Percentiles rank a stretch among this genome's conserved stretches.
These are phyloP conservation scores for Oscheius myriophilus DNA, from an alignment of 2,888 invertebrate genomes.

Conservation along the genomic window DNA sequence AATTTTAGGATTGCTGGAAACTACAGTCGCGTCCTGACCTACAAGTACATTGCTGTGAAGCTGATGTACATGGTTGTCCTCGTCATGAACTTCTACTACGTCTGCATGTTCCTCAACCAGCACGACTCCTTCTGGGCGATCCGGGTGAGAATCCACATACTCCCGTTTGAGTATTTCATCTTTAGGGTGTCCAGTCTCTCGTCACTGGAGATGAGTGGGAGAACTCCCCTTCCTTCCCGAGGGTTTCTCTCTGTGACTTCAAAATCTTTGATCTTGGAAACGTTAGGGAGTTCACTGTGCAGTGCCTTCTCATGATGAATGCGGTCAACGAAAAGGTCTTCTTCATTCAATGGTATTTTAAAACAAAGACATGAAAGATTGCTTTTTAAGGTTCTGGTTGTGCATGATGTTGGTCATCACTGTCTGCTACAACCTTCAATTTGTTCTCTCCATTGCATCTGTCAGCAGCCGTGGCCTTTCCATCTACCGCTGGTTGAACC, in stretches of 20 bases:
- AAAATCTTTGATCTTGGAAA: constrained; percentile 12
- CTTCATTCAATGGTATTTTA: constrained; percentile 21
- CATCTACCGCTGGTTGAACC: neutral
- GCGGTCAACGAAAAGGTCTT: constrained; percentile 26
- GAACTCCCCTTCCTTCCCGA: constrained; percentile 12
- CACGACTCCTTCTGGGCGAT: constrained; percentile 5
- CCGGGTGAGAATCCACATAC: constrained; percentile 1
- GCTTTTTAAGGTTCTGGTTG: constrained; percentile 10
- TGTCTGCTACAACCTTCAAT: neutral
- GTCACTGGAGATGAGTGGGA: constrained; percentile 7
- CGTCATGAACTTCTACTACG: neutral
- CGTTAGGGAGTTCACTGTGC: constrained; percentile 1
- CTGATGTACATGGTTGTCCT: neutral
- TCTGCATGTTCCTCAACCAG: constrained; percentile 11
- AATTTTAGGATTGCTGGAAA: neutral
- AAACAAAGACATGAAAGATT: neutral
- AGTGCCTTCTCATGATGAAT: constrained; percentile 25
- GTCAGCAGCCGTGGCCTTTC: no score
- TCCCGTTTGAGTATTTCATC: neutral
- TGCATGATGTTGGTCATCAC: neutral
- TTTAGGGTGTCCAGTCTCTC: constrained; percentile 11
- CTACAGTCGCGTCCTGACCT: neutral
- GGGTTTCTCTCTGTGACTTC: constrained; percentile 24
- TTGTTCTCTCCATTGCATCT: neutral
- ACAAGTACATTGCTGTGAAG: constrained; percentile 5